phyloP scores from a whole-genome alignment of 64 coral and sea anemone species.

The Porites australiensis region DNA sequence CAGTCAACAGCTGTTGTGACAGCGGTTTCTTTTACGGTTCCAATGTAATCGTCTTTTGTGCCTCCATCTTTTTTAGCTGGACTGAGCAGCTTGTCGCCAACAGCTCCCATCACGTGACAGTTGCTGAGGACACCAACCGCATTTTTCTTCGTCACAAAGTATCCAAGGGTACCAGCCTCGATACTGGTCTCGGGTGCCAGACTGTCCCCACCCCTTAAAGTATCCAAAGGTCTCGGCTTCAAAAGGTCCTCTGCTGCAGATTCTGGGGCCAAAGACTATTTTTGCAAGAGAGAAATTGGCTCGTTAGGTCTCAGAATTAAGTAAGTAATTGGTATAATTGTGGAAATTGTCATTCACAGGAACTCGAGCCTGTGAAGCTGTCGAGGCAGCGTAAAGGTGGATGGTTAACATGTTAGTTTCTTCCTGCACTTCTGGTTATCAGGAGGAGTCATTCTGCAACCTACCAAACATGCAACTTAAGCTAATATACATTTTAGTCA shows the following conservation, averaged over 20 bases:
- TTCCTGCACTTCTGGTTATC: neutral
- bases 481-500: neutral
- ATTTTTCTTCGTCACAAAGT: constrained; percentile 33
- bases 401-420: neutral
- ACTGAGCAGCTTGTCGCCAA: constrained; percentile 41
- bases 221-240: constrained; percentile 40
- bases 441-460: neutral
- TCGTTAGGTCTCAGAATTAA: neutral
- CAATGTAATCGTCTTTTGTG: constrained; percentile 24
- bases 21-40: constrained; percentile 8
- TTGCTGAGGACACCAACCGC: constrained; percentile 50
- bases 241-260: constrained; percentile 12
- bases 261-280: neutral
- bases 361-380: neutral
- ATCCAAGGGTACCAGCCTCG: constrained; percentile 41
- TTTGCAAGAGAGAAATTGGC: neutral
- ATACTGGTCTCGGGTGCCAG: neutral
- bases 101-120: constrained; percentile 42
- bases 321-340: neutral
- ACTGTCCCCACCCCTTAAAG: constrained; percentile 56
- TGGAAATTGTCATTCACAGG: neutral
- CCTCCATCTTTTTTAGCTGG: constrained; percentile 38
- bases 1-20: constrained; percentile 39
- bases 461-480: neutral
- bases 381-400: neutral